Evolutionary conservation across 2,888 invertebrate genomes (phyloP).

Genomic region (Trichogramma dendrolimi): DNA sequence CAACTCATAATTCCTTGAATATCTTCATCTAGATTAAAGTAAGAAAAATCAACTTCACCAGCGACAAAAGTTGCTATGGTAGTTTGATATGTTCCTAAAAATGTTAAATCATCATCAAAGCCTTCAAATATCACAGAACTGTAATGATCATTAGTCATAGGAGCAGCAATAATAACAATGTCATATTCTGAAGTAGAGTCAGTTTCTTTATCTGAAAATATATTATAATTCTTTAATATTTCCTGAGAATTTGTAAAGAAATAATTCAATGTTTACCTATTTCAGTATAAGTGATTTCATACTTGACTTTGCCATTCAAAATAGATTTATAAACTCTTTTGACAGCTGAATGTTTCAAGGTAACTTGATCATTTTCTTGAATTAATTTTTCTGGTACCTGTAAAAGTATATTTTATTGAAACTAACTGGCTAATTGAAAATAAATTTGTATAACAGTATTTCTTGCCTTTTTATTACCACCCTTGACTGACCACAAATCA

Average conservation of each 20-base stretch:
- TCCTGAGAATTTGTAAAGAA: neutral
- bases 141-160: slow-evolving; percentile 52
- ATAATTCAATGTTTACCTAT: slow-evolving; percentile 30
- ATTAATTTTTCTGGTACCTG: slow-evolving; percentile 45
- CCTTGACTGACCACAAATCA: slow-evolving; percentile 58
- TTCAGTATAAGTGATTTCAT: slow-evolving; percentile 39
- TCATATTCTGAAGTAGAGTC: slow-evolving; percentile 51
- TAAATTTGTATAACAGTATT: neutral
- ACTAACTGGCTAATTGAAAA: neutral
- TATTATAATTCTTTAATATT: slow-evolving; percentile 6
- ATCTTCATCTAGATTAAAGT: slow-evolving; percentile 50
- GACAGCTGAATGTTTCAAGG: slow-evolving; percentile 37
- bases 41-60: slow-evolving; percentile 53
- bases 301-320: slow-evolving; percentile 28
- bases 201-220: slow-evolving; percentile 34
- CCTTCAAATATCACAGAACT: slow-evolving; percentile 52
- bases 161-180: slow-evolving; percentile 59
- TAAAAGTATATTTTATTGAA: slow-evolving; percentile 11
- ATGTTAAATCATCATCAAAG: slow-evolving; percentile 46
- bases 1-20: slow-evolving; percentile 53
- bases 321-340: slow-evolving; percentile 37
- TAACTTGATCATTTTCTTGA: slow-evolving; percentile 37
- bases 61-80: slow-evolving; percentile 58
- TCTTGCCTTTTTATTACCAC: slow-evolving; percentile 57
- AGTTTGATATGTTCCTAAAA: slow-evolving; percentile 54